A percentile compares a stretch with the other conserved stretches of the same genome.
These are phyloP conservation scores for Serranus cabrilla DNA, from an alignment of 2,797 vertebrate genomes.

Conservation along the genomic window DNA sequence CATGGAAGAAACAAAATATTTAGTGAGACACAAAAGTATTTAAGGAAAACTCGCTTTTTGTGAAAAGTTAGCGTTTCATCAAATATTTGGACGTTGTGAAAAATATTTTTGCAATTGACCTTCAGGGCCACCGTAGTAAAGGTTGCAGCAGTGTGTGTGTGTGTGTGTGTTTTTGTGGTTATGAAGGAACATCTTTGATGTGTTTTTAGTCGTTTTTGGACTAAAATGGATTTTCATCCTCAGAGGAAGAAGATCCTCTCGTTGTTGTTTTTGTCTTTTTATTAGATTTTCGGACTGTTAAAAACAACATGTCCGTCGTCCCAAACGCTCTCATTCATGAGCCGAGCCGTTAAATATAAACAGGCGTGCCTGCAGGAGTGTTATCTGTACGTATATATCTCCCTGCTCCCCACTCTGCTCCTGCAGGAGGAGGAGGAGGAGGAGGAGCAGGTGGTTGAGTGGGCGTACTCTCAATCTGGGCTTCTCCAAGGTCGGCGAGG, in stretches of 20 bases:
- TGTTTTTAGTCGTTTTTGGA: not conserved
- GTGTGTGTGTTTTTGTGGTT: too few species aligned
- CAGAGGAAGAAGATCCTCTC: not conserved
- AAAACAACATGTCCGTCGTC: not conserved
- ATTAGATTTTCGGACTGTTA: too few species aligned
- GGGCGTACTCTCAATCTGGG: conserved; percentile 61
- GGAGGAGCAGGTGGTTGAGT: conserved; percentile 79
- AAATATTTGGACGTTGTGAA: too few species aligned
- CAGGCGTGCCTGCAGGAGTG: conserved; percentile 23
- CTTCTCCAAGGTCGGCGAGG: conserved; percentile 68
- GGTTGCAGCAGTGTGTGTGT: too few species aligned
- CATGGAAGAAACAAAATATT: too few species aligned
- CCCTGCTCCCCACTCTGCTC: not conserved
- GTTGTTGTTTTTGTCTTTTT: too few species aligned
- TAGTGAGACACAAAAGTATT: too few species aligned
- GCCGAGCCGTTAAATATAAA: not conserved
- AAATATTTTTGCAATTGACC: too few species aligned
- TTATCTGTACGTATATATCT: not conserved
- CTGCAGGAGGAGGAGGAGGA: conserved; percentile 37
- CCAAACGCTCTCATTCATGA: not conserved
- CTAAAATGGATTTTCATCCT: not conserved
- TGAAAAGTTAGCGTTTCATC: too few species aligned
- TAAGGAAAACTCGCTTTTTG: too few species aligned
- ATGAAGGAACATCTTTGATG: not conserved
- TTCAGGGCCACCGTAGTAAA: too few species aligned